Evolutionary conservation across 2,113 vertebrate species (phyloP), one percentile per base, ranked within the genome.

Genomic region (Dolichallabes microphthalmus): DNA sequence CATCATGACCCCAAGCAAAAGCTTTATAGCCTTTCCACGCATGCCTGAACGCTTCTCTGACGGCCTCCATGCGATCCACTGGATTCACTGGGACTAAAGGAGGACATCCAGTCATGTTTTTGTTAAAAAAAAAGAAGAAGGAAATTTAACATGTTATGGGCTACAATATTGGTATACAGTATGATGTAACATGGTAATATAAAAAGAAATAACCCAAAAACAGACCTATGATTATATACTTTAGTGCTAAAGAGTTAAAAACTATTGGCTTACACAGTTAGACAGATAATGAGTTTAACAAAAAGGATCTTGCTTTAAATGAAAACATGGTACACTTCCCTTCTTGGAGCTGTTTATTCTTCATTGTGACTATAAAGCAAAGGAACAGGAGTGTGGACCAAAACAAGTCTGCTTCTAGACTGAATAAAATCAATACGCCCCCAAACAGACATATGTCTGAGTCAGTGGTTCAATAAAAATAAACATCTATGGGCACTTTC

Each of bases 1-100:
- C 98, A 1, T 99, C 98, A 0, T 96, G 97, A 80, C 98, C 98
- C 98, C 98, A 99, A 4, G 98, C 97, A 19, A 95, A 95, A 7
- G 94, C 93, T 88, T 93, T 96, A 86, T 99, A 99, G 0, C 97
- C 98, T 50, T 94, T 96, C 98, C 98, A 99, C 0, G 97, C 98
- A 0, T 99, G 98, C 12, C 90, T 96, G 92, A 99, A 99, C 0
- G 97, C 96, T 19, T 97, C 95, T 0, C 95, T 91, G 74, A 99
- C 98, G 0, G 94, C 96, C 90, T 93, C 84, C 91, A 9, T 66
- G 0, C 75, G 80, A 74, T 89, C 86, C 75, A 85, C 80, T 0
- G 83, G 66, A 53, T 74, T 87, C 66, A 75, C 79, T 19, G 86
- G 71, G 6, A 83, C 84, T 86, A 30, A 45, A 82, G 30, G 4